Percentiles rank a stretch among this genome's conserved stretches.
These are phyloP conservation scores for Liposcelis brunnea DNA, from an alignment of 2,888 invertebrate species.

Conservation along the genomic window DNA sequence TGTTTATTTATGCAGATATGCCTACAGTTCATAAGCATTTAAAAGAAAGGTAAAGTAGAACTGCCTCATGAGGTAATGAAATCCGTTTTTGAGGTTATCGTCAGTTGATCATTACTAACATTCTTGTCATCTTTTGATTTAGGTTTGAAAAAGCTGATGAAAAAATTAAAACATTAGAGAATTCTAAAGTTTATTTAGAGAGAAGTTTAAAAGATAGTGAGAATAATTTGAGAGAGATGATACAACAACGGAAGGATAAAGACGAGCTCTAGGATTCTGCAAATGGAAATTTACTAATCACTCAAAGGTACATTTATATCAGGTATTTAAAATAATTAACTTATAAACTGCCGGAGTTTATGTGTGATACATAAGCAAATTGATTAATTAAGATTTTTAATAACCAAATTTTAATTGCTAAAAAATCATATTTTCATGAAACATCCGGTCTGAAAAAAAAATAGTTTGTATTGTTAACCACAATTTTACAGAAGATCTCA, in stretches of 20 bases:
- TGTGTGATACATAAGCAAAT: neutral
- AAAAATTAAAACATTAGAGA: conserved; percentile 26
- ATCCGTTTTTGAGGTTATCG: conserved; percentile 9
- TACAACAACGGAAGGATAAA: conserved; percentile 42
- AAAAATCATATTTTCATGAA: no score
- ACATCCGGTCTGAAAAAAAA: no score
- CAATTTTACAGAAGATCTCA: no score
- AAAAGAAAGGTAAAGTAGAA: conserved; percentile 15
- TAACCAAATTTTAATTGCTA: no score
- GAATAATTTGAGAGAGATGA: conserved; percentile 69
- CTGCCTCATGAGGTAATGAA: conserved; percentile 10
- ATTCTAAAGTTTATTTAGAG: conserved; percentile 63
- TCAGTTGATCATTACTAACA: neutral
- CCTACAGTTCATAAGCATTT: conserved; percentile 31
- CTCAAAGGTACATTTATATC: no score
- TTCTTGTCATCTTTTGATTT: no score
- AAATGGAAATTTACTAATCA: no score
- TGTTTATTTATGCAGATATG: conserved; percentile 58
- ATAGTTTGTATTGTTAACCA: no score
- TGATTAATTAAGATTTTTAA: no score
- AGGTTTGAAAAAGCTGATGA: conserved; percentile 4
- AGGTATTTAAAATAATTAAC: neutral
- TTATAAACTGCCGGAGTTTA: neutral
- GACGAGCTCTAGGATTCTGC: conserved; percentile 4
- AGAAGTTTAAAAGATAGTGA: conserved; percentile 68